These are phyloP conservation scores for Neoaliturus tenellus DNA, from an alignment of 2,888 invertebrate genomes.

Conservation along the genomic window DNA sequence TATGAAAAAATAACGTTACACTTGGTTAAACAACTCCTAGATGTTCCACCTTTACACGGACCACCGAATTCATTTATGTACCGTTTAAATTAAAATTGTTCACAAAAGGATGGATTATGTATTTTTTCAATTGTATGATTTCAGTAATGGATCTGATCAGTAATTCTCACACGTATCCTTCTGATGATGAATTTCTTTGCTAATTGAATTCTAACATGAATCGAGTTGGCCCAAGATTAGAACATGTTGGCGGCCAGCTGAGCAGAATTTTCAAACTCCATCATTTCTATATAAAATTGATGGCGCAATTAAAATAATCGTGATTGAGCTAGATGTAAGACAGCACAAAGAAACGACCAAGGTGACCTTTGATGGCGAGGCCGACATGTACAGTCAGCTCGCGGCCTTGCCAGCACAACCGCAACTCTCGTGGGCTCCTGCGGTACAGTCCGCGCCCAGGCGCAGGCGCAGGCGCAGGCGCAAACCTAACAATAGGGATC, in stretches of 20 bases:
- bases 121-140: no score
- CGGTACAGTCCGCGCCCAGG: conserved; percentile 23
- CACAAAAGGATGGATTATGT: no score
- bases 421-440: conserved; percentile 9
- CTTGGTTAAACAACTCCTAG: no score
- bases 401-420: background rate
- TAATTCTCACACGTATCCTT: no score
- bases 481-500: no score
- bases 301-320: conserved; percentile 51
- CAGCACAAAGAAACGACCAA: conserved; percentile 43
- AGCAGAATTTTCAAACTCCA: conserved; percentile 32
- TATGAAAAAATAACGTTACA: no score
- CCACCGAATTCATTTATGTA: no score
- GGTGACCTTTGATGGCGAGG: conserved; percentile 55
- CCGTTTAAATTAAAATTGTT: no score
- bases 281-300: conserved; percentile 20
- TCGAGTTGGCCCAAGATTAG: background rate
- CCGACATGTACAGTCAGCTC: conserved; percentile 48
- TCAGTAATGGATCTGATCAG: no score
- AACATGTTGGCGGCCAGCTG: background rate
- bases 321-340: conserved; percentile 44
- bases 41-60: no score
- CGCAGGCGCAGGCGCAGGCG: no score
- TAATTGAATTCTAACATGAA: background rate
- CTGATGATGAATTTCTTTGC: no score